Base-by-base conservation (phyloP, 2,797 vertebrate species). In the Miichthys miiuy region DNA sequence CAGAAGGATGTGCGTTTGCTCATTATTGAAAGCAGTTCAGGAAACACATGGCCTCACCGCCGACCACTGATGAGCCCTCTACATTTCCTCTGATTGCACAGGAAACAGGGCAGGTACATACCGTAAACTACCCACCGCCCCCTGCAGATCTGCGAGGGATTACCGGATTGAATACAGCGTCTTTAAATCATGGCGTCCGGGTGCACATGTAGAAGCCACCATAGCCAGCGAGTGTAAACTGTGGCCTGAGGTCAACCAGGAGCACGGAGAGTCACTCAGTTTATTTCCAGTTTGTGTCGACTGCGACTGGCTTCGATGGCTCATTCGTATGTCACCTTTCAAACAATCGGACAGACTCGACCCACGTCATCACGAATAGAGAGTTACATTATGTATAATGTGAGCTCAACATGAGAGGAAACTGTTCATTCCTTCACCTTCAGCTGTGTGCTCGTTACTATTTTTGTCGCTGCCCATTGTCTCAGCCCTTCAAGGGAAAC, bases 1-100 rank as follows among this genome's bases (percentile, higher is more conserved):
- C 71, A 87, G 82, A 55, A 85, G 87, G 90, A 93, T 83, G 85
- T 85, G 80, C 82, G 89, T 88, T 91, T 84, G 82, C 87, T 86
- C 76, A 86, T 86, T 73, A 88, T 56, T 89, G 79, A 83, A 74
- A 75, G 79, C 80, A 74, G 81, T 64, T 87, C 81, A 90, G 92
- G 93, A 94, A 93, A 91, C 92, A 91, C 79, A 88, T 84, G 84
- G 79, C 41, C 50, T 77, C 61, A 41, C 81, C 12, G 75, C 81
- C 17, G 75, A 85, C 55, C 77, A 66, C 71, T 20, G 82, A 91
- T 79, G 88, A 88, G 86, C 57, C 30, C 54, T 60, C 57, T 52
- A 79, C 30, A 54, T 88, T 92, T 92, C 88, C 91, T 80, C 60
- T 71, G 68, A 79, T 74, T 46, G 30, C 41, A 3, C 74, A 81